phyloP scores from a whole-genome alignment of 2,888 invertebrate genomes.

The Lepas anatifera region DNA sequence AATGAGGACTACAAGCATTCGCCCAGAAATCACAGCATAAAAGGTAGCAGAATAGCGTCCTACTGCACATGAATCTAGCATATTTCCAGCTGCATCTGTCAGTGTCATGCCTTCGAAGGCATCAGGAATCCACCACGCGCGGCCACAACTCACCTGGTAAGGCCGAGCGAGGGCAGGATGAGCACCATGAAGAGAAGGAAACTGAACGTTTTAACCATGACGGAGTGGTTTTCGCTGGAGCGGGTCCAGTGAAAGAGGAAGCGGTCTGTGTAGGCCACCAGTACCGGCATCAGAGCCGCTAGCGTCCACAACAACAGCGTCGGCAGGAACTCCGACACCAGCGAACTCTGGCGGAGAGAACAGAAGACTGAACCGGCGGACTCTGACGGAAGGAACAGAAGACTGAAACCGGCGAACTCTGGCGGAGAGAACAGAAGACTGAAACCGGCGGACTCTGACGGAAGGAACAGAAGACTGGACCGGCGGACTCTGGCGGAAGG shows the following conservation, averaged over 20 bases:
- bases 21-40: too few species aligned
- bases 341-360: constrained; percentile 29
- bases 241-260: constrained; percentile 88
- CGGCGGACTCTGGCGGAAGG: too few species aligned
- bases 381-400: too few species aligned
- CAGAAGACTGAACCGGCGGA: too few species aligned
- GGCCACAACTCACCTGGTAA: constrained; percentile 52
- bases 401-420: too few species aligned
- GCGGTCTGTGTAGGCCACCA: constrained; percentile 81
- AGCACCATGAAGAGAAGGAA: constrained; percentile 86
- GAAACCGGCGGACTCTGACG: too few species aligned
- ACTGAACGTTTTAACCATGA: constrained; percentile 88
- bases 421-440: too few species aligned
- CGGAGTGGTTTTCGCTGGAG: constrained; percentile 78
- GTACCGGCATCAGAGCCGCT: constrained; percentile 81
- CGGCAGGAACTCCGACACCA: constrained; percentile 65
- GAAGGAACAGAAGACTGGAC: too few species aligned
- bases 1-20: too few species aligned
- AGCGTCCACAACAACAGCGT: constrained; percentile 76
- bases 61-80: too few species aligned
- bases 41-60: too few species aligned
- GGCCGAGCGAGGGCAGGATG: constrained; percentile 80
- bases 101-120: neutral
- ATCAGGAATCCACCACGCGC: neutral
- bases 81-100: too few species aligned